These are phyloP conservation scores for Fratercula arctica DNA, from an alignment of 2,797 vertebrate genomes.

Conservation along the genomic window DNA sequence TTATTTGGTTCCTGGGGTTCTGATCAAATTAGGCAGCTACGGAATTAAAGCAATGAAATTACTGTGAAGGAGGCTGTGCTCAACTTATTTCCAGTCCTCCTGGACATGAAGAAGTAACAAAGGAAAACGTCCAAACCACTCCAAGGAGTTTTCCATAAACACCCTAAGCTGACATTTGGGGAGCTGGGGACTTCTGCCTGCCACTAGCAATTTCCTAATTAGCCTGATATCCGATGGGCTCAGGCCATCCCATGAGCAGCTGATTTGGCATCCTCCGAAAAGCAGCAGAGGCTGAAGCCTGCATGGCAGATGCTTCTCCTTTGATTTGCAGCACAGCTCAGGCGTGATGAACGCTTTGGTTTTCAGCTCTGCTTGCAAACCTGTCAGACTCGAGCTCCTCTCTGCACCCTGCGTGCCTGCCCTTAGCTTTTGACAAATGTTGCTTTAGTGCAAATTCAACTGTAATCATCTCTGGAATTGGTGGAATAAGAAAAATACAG, in stretches of 20 bases:
- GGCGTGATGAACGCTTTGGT: background rate
- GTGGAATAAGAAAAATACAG: background rate
- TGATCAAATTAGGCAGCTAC: constrained; percentile 66
- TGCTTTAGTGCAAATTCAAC: constrained; percentile 4
- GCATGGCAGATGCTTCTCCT: background rate
- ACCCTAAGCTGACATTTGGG: background rate
- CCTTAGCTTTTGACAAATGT: background rate
- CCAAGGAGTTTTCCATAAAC: background rate
- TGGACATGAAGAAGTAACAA: background rate
- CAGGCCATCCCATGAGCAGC: background rate
- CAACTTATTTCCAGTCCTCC: constrained; percentile 36
- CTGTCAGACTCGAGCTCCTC: background rate
- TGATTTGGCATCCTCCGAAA: background rate
- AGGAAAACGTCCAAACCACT: background rate
- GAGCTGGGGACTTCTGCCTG: constrained; percentile 38
- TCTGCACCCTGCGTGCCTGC: background rate
- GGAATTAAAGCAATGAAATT: constrained; percentile 70
- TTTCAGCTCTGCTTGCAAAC: background rate
- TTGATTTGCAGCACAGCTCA: background rate
- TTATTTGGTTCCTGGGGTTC: constrained; percentile 45
- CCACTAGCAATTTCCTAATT: constrained; percentile 55
- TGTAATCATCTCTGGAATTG: background rate
- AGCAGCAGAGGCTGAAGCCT: background rate
- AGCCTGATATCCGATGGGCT: background rate
- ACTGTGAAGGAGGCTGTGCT: constrained; percentile 10